Evolutionary conservation across 2,797 vertebrate genomes (phyloP), one percentile per base, ranked within the genome.

Genomic region (Dipus sagitta): DNA sequence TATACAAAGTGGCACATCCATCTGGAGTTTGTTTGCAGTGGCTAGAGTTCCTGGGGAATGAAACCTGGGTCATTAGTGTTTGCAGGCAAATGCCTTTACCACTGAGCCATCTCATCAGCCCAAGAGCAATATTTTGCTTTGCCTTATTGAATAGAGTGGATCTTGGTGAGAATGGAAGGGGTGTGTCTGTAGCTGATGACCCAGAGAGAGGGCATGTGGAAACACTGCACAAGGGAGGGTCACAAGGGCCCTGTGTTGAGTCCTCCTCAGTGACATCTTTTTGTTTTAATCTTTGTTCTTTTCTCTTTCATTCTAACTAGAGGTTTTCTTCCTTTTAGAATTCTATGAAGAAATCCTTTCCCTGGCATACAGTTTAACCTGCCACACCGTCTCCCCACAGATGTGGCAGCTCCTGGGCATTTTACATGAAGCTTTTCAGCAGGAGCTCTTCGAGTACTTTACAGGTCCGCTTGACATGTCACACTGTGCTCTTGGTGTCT

Each of bases 281-380:
- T 13, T 15, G 28, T 17, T 70, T 32, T 67, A 24, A 72, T 54
- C 74, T 68, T 68, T 32, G 14, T 80, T 52, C 67, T 54, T 2
- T 90, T 80, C 62, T 52, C 24, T 77, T 47, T 3, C 1, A 2
- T 88, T 91, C 91, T 97, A 90, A 97, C 86, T 23, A 42, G 60
- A 77, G 30, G 9, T 93, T 87, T 94, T 82, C 18, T 97, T 38
- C 67, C 77, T 96, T 97, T 38, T 98, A 99, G 99, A 99, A 97
- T 99, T 99, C 97, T 99, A 99, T 8, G 99, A 99, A 98, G 99
- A 99, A 98, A 99, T 99, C 96, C 98, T 99, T 42, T 99, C 99
- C 0, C 97, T 99, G 98, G 99, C 99, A 0, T 99, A 99, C 77
- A 99, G 99, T 87, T 98, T 99, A 97, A 99, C 99, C 4, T 99